phyloP scores from a whole-genome alignment of 1,140 invertebrate genomes.

The Steinernema khuongi region DNA sequence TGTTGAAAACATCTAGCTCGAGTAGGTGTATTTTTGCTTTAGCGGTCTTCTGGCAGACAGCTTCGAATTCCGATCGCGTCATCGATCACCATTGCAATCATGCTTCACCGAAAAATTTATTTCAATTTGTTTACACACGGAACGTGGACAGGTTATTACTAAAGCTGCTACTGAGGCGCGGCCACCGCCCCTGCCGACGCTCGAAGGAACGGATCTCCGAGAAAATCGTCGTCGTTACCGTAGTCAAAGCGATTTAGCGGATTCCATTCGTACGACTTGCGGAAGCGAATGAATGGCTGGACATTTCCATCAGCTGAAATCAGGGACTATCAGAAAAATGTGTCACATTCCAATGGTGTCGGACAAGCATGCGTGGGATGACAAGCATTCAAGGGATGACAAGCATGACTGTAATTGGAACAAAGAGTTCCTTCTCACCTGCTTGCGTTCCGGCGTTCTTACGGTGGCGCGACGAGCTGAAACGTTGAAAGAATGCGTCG shows the following conservation, averaged over 20 bases:
- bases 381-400: not conserved
- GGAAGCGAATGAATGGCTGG: conserved; percentile 5
- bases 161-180: not conserved
- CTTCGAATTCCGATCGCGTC: not conserved
- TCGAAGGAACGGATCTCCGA: not conserved
- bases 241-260: not conserved
- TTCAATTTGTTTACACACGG: not conserved
- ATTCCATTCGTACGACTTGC: not conserved
- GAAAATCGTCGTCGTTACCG: not conserved
- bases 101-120: conserved; percentile 12
- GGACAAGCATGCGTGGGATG: not conserved
- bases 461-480: not conserved
- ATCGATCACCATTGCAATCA: not conserved
- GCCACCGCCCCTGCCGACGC: not conserved
- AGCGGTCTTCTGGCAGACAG: not conserved
- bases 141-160: not conserved
- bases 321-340: not conserved
- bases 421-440: no score
- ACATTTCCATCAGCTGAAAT: not conserved
- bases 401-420: no score
- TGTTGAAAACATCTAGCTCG: conserved; percentile 1
- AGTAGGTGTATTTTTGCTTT: not conserved
- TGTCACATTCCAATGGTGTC: not conserved
- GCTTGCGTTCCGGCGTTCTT: not conserved
- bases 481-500: conserved; percentile 1